Base-by-base conservation (phyloP, 1,140 invertebrate genomes). In the Drosophila arawakana region DNA sequence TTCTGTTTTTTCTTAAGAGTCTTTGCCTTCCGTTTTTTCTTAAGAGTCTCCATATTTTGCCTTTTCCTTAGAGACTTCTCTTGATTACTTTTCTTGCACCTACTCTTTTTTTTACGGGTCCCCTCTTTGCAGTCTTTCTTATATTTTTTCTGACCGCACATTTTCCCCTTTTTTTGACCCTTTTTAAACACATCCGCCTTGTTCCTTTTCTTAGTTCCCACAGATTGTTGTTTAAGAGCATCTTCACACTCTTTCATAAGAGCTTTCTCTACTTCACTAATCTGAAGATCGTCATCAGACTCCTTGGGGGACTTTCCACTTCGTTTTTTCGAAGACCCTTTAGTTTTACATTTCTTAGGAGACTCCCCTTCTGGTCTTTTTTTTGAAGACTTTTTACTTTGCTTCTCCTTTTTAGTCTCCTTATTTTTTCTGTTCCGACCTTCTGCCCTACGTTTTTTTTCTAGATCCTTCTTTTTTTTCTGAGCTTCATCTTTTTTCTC, bases 91-190 rank as follows among this genome's bases (percentile, higher is more conserved):
- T 35, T 54, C 11, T 37, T 35, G 15, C 46, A 3, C 37, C 39
- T 71, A 49, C 9, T 10, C 11, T 35, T 57, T 11, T 21, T 37
- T 41, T 39, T 49, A 35, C 8, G 39, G 7, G 39, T 11, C 10
- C 39, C 4, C 4, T 41, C 39, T 41, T 41, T 4, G 39, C 39
- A 11, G 9, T 41, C 39, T 41, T 41, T 9, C 9, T 9, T 11
- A 41, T 11, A 25, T 71, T 60, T 74, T 76, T 84, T 83, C 72
- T 73, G 10, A 11, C 9, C 39, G 74, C 71, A 60, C 35, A 72
- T 76, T 78, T 82, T 54, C 70, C 66, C 78, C 66, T 77, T 50
- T 25, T 34, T 61, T 11, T 54, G 30, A 10, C 11, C 2, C 11
- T 11, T 41, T 41, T n/a, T n/a, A 11, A 9, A 43, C 41, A 10